Base-by-base conservation (phyloP, 2,888 invertebrate genomes). In the Amblyjoppa fuscipennis region DNA sequence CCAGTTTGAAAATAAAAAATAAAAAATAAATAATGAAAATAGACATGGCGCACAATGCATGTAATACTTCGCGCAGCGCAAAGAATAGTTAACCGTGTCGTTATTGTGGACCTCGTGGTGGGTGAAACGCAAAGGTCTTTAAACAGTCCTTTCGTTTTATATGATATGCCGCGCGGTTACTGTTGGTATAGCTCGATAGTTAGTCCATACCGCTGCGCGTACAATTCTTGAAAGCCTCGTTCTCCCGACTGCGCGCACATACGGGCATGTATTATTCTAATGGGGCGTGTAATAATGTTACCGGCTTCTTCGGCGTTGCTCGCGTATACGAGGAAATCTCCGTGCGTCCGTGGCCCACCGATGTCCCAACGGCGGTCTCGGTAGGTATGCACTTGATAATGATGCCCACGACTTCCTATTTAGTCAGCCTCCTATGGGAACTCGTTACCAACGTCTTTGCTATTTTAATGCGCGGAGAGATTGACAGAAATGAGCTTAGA, bases 221-320 rank as follows among this genome's bases (percentile, higher is more conserved):
- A 49, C 49, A 59, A 59, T 49, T 49, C 49, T 34, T 34, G 20
- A 6, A 34, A 56, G 53, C 64, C 74, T 31, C 34, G 31, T 74
- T 74, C 20, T 73, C 34, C 49, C 49, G 45, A 51, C 56, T 51
- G 31, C n/a, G 34, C 2, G 34, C 13, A 13, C 31, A 41, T 69
- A 45, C 28, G 25, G 4, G 31, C 69, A 6, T n/a, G 64, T 76
- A 61, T 51, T 25, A 34, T 31, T 81, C 59, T 59, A 75, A 76
- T 70, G 75, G 34, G 25, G 75, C 69, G 70, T 81, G 41, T 81
- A 64, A 81, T 81, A 70, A 69, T 56, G 56, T 70, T 31, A 61
- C 75, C 70, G 61, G 51, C 61, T 70, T 49, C 73, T 61, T 61
- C 71, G 38, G 66, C 53, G 16, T 66, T 73, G 59, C 66, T 49